A percentile compares a stretch with the other conserved stretches of the same genome.
Conservation (phyloP, 2,113 vertebrate species). For the Eulemur macaco region DNA sequence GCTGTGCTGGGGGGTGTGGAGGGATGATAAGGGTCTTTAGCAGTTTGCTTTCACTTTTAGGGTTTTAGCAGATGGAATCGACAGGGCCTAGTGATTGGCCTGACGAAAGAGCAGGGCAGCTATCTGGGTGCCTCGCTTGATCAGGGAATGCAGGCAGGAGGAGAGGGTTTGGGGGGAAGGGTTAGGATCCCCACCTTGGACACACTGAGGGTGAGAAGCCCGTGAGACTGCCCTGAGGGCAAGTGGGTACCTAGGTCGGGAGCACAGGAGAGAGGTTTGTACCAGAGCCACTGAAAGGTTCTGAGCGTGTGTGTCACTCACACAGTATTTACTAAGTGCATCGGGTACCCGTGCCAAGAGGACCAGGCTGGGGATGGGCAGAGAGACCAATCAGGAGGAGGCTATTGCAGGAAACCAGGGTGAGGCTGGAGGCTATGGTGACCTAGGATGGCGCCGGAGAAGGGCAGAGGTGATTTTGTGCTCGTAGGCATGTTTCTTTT, state of each 20-base stretch:
- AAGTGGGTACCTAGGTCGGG: not conserved
- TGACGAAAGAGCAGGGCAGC: not conserved
- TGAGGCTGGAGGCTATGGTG: not conserved
- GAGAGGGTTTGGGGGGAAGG: not conserved
- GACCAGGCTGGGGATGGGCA: not conserved
- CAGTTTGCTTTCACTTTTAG: not conserved
- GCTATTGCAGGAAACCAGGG: not conserved
- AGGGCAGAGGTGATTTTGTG: not conserved
- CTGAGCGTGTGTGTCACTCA: not conserved
- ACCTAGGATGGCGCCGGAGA: not conserved
- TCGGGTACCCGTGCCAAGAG: not conserved
- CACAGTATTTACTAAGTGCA: no score
- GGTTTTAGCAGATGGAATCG: not conserved
- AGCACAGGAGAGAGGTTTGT: not conserved
- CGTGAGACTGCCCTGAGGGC: not conserved
- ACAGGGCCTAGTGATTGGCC: not conserved
- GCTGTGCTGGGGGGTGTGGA: not conserved
- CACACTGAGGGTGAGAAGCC: not conserved
- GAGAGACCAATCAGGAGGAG: not conserved
- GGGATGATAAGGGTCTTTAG: not conserved
- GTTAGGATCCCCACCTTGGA: not conserved
- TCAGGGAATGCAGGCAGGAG: not conserved
- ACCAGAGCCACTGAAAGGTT: not conserved
- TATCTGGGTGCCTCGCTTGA: not conserved
- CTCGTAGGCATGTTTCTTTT: not conserved